Evolutionary conservation across 2,888 invertebrate species (phyloP).

Genomic region (Acanthococcus lagerstroemiae): DNA sequence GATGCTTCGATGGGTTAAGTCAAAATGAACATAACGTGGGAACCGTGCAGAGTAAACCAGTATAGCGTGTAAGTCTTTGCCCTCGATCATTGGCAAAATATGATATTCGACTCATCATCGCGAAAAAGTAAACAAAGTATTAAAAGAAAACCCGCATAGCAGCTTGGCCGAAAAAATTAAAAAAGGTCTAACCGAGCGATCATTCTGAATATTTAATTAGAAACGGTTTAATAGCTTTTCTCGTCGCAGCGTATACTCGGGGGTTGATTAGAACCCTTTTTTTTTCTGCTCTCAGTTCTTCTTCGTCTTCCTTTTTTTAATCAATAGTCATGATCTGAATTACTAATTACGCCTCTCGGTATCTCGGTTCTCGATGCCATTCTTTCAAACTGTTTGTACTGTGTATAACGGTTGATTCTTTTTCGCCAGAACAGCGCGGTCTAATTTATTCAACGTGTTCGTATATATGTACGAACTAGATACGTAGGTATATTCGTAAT

Average conservation of each 20-base stretch:
- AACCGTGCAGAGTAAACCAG: no score
- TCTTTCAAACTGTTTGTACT: conserved; percentile 7
- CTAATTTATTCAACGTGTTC: conserved; percentile 21
- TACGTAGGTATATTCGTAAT: neutral
- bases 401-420: conserved; percentile 12
- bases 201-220: conserved; percentile 29
- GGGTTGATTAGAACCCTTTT: conserved; percentile 26
- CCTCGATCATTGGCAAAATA: no score
- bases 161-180: no score
- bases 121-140: no score
- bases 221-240: conserved; percentile 25
- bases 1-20: no score
- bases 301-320: conserved; percentile 15
- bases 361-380: conserved; percentile 10
- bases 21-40: no score
- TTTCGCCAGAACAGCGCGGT: conserved; percentile 2
- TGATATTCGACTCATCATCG: no score
- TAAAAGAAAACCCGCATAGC: no score
- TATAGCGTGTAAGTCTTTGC: no score
- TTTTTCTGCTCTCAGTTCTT: conserved; percentile 1
- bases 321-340: conserved; percentile 31
- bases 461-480: neutral
- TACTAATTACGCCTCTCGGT: conserved; percentile 18
- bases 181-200: conserved; percentile 23
- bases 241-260: neutral